These are phyloP conservation scores for Dipodomys spectabilis DNA, from an alignment of 2,113 vertebrate species.

Conservation along the genomic window DNA sequence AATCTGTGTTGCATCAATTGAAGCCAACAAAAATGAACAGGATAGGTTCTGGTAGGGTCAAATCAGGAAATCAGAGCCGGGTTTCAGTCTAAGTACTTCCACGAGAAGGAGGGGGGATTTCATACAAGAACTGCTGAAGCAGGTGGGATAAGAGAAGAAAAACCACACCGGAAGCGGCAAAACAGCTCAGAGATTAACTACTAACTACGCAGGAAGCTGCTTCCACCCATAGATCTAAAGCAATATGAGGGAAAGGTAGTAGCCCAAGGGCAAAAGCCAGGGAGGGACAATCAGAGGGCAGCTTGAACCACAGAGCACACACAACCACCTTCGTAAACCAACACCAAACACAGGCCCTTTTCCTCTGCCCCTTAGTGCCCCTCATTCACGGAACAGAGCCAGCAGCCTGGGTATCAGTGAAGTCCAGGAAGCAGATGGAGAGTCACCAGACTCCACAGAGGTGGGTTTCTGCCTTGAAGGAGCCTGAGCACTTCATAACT, in stretches of 20 bases:
- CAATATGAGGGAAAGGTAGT: background rate
- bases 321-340: background rate
- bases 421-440: background rate
- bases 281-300: background rate
- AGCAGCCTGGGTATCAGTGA: background rate
- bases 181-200: background rate
- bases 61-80: conserved; percentile 8
- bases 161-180: background rate
- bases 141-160: background rate
- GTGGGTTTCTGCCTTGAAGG: background rate
- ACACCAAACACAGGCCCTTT: background rate
- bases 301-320: background rate
- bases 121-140: background rate
- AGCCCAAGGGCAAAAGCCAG: background rate
- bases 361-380: background rate
- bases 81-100: background rate
- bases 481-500: background rate
- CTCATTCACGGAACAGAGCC: background rate
- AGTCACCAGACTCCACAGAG: background rate
- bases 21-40: background rate
- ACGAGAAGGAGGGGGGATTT: background rate
- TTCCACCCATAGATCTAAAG: background rate
- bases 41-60: background rate
- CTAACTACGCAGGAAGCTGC: background rate
- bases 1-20: background rate